Conservation (phyloP, 2,113 vertebrate genomes). For the Crotalus viridis region DNA sequence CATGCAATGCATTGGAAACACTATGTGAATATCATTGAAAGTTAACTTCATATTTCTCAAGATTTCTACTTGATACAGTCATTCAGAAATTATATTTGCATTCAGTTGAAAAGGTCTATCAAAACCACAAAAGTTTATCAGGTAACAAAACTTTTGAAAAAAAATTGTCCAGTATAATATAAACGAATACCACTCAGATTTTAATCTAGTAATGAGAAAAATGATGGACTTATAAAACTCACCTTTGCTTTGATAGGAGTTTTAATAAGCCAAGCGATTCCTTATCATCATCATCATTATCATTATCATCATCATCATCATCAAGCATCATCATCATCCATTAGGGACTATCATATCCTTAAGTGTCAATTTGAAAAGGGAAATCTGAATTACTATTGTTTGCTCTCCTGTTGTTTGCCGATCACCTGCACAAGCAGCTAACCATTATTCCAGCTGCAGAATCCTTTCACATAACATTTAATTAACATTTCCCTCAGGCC, state of each 20-base stretch:
- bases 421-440: background rate
- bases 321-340: background rate
- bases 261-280: background rate
- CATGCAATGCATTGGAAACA: background rate
- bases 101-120: background rate
- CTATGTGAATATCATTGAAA: background rate
- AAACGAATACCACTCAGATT: background rate
- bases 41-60: background rate
- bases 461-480: background rate
- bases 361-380: background rate
- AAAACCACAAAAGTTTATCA: background rate
- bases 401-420: background rate
- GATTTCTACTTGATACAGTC: background rate
- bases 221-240: background rate
- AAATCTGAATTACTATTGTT: background rate
- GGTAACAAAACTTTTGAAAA: background rate
- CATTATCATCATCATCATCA: background rate
- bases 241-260: background rate
- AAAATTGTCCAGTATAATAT: background rate
- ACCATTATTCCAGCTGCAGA: background rate
- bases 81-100: background rate
- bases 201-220: background rate
- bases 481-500: slow-evolving; percentile 2
- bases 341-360: background rate
- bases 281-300: background rate